Evolutionary conservation across 2,113 vertebrate genomes (phyloP).

Genomic region (Prionailurus bengalensis): DNA sequence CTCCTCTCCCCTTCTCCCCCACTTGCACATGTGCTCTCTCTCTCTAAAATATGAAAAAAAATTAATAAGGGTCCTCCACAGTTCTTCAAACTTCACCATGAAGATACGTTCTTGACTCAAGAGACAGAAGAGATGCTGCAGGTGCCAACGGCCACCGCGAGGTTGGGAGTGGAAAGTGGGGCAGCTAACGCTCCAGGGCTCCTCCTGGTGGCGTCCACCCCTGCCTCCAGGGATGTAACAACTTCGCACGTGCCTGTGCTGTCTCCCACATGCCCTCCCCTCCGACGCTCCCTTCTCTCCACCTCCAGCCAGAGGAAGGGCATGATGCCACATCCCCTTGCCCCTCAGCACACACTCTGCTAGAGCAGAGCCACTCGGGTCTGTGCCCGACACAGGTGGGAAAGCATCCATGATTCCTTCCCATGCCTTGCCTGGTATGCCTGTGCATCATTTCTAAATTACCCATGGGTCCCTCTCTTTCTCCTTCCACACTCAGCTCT

Average conservation of each 20-base stretch:
- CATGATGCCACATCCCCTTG: accelerated
- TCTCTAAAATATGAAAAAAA: too few relatives aligned
- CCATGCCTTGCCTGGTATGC: background rate
- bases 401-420: background rate
- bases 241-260: background rate
- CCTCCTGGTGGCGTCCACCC: background rate
- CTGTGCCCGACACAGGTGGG: background rate
- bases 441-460: background rate
- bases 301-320: background rate
- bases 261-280: background rate
- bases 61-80: background rate
- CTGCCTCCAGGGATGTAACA: background rate
- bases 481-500: background rate
- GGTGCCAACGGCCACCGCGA: background rate
- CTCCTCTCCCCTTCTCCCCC: too few relatives aligned
- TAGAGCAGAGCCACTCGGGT: background rate
- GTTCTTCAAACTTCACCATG: background rate
- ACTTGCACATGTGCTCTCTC: too few relatives aligned
- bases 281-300: background rate
- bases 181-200: background rate
- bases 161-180: background rate
- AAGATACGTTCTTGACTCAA: background rate
- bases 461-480: background rate
- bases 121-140: accelerated
- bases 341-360: background rate